Conservation (phyloP, 2,113 vertebrate genomes). For the Microcebus griseorufus region DNA sequence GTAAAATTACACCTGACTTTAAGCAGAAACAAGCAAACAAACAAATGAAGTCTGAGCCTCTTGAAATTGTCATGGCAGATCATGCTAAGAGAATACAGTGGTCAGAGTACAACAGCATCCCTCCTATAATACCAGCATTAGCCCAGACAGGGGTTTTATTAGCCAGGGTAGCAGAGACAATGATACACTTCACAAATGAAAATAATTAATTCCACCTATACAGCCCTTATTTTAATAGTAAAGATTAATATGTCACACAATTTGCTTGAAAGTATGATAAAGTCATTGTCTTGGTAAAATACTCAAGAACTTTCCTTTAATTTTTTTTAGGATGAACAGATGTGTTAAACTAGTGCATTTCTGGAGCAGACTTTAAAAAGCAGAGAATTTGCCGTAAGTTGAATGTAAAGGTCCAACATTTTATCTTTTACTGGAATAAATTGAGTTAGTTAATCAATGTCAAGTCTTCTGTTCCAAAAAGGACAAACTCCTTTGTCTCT, state of each 20-base stretch:
- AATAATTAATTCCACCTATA: not conserved
- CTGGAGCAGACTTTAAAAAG: not conserved
- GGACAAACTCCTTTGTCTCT: not conserved
- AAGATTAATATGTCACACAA: not conserved
- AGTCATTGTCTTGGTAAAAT: not conserved
- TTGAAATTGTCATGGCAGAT: not conserved
- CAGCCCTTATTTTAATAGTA: not conserved
- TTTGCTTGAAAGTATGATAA: not conserved
- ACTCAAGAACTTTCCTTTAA: not conserved
- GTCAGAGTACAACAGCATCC: no score
- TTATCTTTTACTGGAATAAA: not conserved
- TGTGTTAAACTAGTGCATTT: not conserved
- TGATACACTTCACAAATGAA: not conserved
- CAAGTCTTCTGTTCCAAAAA: not conserved
- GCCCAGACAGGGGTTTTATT: not conserved
- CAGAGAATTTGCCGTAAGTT: not conserved
- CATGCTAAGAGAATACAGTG: not conserved
- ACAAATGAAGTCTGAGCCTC: not conserved
- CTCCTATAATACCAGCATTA: not conserved
- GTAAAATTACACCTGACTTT: conserved; percentile 56
- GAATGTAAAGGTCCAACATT: not conserved
- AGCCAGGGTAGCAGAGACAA: not conserved
- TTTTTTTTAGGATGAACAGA: not conserved
- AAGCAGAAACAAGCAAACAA: conserved; percentile 59
- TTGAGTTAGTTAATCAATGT: not conserved